phyloP scores from a whole-genome alignment of 2,797 vertebrate genomes.

The Percopsis omiscomaycus region DNA sequence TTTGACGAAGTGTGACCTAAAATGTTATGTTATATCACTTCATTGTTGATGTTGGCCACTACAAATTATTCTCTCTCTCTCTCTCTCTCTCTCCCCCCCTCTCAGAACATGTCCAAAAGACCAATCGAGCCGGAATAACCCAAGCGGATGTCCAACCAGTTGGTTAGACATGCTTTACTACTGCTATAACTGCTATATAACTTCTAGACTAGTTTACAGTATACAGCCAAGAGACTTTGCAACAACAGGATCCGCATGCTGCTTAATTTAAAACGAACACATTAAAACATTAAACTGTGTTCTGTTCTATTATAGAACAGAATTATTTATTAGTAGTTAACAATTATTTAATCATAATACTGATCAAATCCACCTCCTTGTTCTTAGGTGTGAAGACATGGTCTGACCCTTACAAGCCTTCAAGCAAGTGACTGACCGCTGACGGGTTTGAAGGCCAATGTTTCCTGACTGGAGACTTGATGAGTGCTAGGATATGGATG shows the following conservation, averaged over 20 bases:
- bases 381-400: conserved; percentile 77
- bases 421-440: conserved; percentile 55
- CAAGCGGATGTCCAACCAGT: conserved; percentile 79
- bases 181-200: not conserved
- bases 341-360: not conserved
- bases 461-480: not conserved
- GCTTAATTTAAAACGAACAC: not conserved
- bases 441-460: conserved; percentile 5
- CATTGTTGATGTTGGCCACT: conserved; percentile 3
- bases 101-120: conserved; percentile 71
- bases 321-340: not conserved
- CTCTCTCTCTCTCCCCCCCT: conserved; percentile 8
- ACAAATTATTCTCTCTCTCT: not conserved
- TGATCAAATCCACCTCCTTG: not conserved
- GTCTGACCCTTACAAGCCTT: conserved; percentile 79
- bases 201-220: not conserved
- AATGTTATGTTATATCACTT: not conserved
- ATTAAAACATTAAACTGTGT: too few relatives aligned
- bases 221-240: not conserved
- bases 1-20: not conserved
- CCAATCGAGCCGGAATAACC: conserved; percentile 74
- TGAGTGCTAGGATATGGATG: conserved; percentile 28
- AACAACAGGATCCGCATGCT: not conserved
- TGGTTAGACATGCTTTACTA: conserved; percentile 60
- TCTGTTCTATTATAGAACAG: not conserved